These are phyloP conservation scores for Diglossa brunneiventris DNA, from an alignment of 2,113 vertebrate genomes.

Conservation along the genomic window DNA sequence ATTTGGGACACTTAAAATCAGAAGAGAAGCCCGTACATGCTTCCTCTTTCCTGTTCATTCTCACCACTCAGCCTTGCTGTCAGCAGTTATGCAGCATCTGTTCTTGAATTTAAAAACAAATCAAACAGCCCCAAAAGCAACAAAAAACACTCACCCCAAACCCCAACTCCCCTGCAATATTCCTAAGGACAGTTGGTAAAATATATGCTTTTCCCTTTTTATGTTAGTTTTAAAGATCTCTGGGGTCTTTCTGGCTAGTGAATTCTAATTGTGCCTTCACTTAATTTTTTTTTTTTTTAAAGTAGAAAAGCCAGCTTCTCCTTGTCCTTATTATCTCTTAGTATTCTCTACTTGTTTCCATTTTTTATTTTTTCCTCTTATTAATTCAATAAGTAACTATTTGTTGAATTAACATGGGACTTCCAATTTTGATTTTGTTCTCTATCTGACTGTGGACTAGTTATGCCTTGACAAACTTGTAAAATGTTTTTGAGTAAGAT, in stretches of 20 bases:
- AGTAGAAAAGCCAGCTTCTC: neutral
- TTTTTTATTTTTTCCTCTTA: neutral
- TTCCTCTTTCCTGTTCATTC: neutral
- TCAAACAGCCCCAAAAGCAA: neutral
- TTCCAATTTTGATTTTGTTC: neutral
- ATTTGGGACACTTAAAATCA: neutral
- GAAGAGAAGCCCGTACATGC: neutral
- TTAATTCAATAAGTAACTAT: neutral
- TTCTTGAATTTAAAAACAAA: neutral
- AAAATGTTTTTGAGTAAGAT: conserved; percentile 46
- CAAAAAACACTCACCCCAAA: neutral
- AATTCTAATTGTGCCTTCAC: neutral
- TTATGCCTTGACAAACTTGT: neutral
- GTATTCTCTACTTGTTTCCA: neutral
- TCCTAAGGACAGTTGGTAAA: neutral
- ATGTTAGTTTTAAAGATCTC: neutral
- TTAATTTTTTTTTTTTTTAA: neutral
- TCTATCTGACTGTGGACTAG: neutral
- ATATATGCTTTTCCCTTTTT: neutral
- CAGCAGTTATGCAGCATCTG: neutral
- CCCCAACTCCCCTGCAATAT: rapidly evolving
- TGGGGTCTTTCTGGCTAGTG: neutral
- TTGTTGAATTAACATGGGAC: neutral
- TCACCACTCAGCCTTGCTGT: neutral
- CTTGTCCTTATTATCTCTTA: neutral